Percentiles rank a stretch among this genome's conserved stretches.
Conservation (phyloP, 2,888 invertebrate genomes). For the Ashinkailepas kermadecensis region DNA sequence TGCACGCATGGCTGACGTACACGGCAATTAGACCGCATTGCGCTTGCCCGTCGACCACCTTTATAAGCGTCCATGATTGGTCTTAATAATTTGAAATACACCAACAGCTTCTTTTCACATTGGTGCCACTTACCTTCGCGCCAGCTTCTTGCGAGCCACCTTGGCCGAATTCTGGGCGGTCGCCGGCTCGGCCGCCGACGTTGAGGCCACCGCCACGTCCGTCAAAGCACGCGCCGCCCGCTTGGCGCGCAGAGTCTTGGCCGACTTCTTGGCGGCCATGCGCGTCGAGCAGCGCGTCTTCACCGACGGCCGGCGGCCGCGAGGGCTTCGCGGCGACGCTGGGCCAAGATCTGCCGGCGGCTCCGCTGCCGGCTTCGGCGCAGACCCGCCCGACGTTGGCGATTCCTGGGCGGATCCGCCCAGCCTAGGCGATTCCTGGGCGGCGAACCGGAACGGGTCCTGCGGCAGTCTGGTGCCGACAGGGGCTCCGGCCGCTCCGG, state of each 20-base stretch:
- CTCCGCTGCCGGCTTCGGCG: not conserved
- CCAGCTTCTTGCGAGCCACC: not conserved
- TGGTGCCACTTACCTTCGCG: not conserved
- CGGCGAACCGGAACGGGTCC: not conserved
- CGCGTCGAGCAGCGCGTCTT: conserved; percentile 1
- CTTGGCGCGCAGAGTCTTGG: not conserved
- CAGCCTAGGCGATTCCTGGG: not conserved
- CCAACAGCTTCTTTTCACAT: too few relatives aligned
- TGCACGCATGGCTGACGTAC: too few relatives aligned
- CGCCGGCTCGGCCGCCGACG: not conserved
- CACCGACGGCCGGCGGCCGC: not conserved
- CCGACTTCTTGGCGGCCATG: not conserved
- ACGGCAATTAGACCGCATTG: too few relatives aligned
- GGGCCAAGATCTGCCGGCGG: not conserved
- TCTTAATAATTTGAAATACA: too few relatives aligned
- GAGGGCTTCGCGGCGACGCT: not conserved
- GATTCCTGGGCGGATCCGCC: not conserved
- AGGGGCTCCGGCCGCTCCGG: too few relatives aligned
- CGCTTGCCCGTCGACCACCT: too few relatives aligned
- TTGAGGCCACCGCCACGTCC: not conserved
- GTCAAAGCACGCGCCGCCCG: not conserved
- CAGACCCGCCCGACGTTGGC: not conserved
- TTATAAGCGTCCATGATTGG: too few relatives aligned
- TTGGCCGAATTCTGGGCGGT: not conserved
- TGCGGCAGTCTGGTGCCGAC: not conserved